Conservation (phyloP, 2,888 invertebrate species). For the Leptinotarsa tumamoca region DNA sequence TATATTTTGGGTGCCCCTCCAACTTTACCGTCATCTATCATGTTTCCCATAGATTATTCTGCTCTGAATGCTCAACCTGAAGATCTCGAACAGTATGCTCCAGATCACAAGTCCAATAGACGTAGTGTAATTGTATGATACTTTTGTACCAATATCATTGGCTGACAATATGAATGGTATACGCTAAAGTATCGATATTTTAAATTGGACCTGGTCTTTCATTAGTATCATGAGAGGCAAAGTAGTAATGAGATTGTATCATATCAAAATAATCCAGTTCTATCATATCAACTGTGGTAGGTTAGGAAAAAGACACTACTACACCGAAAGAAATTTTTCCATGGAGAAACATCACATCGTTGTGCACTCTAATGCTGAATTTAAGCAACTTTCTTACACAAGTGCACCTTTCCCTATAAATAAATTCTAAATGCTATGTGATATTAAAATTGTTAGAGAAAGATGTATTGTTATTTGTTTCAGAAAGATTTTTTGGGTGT, state of each 20-base stretch:
- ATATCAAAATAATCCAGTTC: conserved; percentile 1
- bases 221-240: too few species aligned
- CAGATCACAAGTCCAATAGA: conserved; percentile 76
- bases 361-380: conserved; percentile 36
- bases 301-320: background rate
- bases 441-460: conserved; percentile 54
- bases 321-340: conserved; percentile 11
- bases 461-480: conserved; percentile 25
- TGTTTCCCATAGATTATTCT: conserved; percentile 82
- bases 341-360: conserved; percentile 30
- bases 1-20: conserved; percentile 77
- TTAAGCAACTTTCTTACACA: conserved; percentile 52
- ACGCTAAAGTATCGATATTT: background rate
- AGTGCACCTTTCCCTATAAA: conserved; percentile 64
- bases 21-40: conserved; percentile 70
- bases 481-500: conserved; percentile 14
- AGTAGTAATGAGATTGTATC: background rate
- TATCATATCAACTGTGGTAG: background rate
- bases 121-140: conserved; percentile 76
- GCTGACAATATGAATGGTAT: background rate
- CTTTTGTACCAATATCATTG: background rate
- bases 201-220: background rate
- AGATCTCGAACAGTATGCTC: conserved; percentile 77
- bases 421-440: conserved; percentile 65
- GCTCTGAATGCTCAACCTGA: conserved; percentile 79